phyloP scores from a whole-genome alignment of 2,797 vertebrate genomes.

The Sebastes melanostomus region DNA sequence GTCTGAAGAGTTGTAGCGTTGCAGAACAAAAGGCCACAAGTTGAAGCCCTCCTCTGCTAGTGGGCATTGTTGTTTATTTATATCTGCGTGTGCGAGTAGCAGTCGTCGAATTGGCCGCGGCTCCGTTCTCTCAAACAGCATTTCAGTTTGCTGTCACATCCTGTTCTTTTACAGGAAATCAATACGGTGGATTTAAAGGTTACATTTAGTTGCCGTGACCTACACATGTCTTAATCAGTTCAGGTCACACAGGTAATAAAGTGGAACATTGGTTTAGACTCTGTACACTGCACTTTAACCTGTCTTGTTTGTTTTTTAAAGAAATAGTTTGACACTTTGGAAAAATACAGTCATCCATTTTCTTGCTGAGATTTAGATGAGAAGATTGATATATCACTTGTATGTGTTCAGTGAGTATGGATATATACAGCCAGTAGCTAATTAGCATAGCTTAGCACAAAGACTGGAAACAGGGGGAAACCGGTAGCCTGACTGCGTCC shows the following conservation, averaged over 20 bases:
- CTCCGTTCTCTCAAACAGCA: slow-evolving; percentile 27
- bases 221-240: neutral
- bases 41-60: slow-evolving; percentile 64
- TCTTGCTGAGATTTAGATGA: neutral
- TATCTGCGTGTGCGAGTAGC: slow-evolving; percentile 51
- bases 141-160: slow-evolving; percentile 31
- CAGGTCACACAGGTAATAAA: slow-evolving; percentile 16
- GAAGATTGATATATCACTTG: neutral
- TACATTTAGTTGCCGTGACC: slow-evolving; percentile 1
- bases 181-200: slow-evolving; percentile 47
- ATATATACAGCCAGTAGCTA: neutral
- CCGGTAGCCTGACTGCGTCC: neutral
- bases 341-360: neutral
- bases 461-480: neutral
- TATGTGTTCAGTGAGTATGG: neutral
- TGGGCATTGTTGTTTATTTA: slow-evolving; percentile 72
- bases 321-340: neutral
- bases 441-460: neutral
- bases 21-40: slow-evolving; percentile 63
- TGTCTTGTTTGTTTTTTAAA: neutral
- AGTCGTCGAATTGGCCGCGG: slow-evolving; percentile 1
- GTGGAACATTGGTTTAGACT: neutral
- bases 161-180: slow-evolving; percentile 46
- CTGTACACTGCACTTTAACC: neutral
- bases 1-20: slow-evolving; percentile 56